Evolutionary conservation across 1,140 invertebrate genomes (phyloP).

Genomic region (Frieseomelitta varia): DNA sequence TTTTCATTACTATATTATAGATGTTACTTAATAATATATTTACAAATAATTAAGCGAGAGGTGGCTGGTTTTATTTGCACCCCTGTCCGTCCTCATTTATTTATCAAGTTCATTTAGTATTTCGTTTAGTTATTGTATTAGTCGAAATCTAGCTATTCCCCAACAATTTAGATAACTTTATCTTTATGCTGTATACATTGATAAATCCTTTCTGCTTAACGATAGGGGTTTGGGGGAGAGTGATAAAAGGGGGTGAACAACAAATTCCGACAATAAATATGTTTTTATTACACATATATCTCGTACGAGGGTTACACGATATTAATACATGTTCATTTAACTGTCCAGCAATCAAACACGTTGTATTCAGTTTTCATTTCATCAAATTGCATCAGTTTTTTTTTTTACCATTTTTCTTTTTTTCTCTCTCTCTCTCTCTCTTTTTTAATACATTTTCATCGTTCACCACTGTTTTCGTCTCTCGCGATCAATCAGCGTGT

Average conservation of each 20-base stretch:
- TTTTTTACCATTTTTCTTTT: neutral
- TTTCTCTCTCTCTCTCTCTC: neutral
- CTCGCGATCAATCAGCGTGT: slow-evolving; percentile 29
- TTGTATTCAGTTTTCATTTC: slow-evolving; percentile 73
- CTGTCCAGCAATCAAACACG: slow-evolving; percentile 83
- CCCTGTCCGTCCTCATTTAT: neutral
- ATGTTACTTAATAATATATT: slow-evolving; percentile 79
- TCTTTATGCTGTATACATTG: neutral
- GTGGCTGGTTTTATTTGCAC: slow-evolving; percentile 56
- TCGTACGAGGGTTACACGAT: slow-evolving; percentile 82
- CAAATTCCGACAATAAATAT: slow-evolving; percentile 80
- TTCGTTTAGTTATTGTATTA: too few species aligned
- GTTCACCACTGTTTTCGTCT: slow-evolving; percentile 34
- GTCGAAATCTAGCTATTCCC: too few species aligned
- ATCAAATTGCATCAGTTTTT: neutral
- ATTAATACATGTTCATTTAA: slow-evolving; percentile 83
- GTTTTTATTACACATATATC: slow-evolving; percentile 83
- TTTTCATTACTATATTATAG: slow-evolving; percentile 79
- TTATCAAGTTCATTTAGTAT: too few species aligned
- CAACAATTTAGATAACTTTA: neutral
- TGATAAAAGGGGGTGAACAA: neutral
- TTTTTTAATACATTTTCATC: neutral
- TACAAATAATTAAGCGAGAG: slow-evolving; percentile 75
- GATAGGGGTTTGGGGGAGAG: too few species aligned
- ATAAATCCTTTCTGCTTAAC: too few species aligned